These are phyloP conservation scores for Rhincodon typus DNA, from an alignment of 2,797 vertebrate genomes.

Conservation along the genomic window DNA sequence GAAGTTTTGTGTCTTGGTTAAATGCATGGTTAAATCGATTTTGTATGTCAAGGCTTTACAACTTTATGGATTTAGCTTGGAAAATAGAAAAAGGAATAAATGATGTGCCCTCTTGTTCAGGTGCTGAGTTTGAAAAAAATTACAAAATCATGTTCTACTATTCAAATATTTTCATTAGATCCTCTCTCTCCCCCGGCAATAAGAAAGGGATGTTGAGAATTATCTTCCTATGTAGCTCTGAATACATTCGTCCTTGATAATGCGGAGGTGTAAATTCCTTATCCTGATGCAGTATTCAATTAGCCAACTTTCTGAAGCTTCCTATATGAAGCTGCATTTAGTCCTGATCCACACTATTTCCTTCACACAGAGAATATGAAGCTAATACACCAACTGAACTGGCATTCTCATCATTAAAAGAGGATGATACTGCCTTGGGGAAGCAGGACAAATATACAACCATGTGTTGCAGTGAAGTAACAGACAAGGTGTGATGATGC, in stretches of 20 bases:
- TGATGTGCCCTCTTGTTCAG: background rate
- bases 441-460: background rate
- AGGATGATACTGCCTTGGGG: background rate
- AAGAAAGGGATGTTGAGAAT: background rate
- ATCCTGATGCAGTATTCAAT: background rate
- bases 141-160: background rate
- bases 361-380: background rate
- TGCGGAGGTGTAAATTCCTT: background rate
- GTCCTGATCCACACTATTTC: background rate
- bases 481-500: background rate
- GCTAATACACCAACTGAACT: too few species aligned
- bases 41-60: background rate
- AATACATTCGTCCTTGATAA: background rate
- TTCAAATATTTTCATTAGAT: background rate
- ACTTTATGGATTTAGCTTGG: background rate
- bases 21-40: background rate
- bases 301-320: background rate
- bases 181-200: background rate
- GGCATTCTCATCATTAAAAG: background rate
- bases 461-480: too few species aligned
- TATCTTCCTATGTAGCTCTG: background rate
- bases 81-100: background rate
- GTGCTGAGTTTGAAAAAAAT: background rate
- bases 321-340: background rate
- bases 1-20: background rate